Conservation (phyloP, 1,140 invertebrate species). For the Monomorium pharaonis region DNA sequence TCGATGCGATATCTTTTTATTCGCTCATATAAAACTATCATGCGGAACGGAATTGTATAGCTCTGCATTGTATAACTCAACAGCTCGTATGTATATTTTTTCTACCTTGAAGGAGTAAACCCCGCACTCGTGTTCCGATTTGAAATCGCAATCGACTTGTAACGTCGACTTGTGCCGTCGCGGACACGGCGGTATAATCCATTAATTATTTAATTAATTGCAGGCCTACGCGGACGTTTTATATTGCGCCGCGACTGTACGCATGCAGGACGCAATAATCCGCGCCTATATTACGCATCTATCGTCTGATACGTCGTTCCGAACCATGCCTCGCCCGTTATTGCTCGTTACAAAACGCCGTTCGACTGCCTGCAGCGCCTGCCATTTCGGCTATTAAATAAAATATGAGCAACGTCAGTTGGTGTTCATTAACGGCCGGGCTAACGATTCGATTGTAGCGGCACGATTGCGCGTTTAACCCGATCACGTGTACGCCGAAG, state of each 20-base stretch:
- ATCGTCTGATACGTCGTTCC: slow-evolving; percentile 62
- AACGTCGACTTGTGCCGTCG: no score
- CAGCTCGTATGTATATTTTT: background rate
- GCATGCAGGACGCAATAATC: slow-evolving; percentile 79
- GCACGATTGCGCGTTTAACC: slow-evolving; percentile 79
- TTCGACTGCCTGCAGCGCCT: slow-evolving; percentile 70
- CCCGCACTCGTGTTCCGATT: slow-evolving; percentile 20
- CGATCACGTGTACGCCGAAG: slow-evolving; percentile 31
- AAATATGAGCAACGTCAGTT: slow-evolving; percentile 81
- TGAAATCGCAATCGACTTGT: slow-evolving; percentile 44
- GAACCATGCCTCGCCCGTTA: slow-evolving; percentile 69
- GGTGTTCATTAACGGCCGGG: slow-evolving; percentile 81
- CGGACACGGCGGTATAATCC: slow-evolving; percentile 61
- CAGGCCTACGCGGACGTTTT: slow-evolving; percentile 76
- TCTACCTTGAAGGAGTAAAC: background rate
- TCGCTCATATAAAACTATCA: slow-evolving; percentile 14
- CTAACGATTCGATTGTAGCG: slow-evolving; percentile 81
- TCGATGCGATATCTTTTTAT: slow-evolving; percentile 8
- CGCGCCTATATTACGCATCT: slow-evolving; percentile 76
- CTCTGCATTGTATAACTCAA: background rate
- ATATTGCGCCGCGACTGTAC: slow-evolving; percentile 72
- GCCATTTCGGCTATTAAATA: slow-evolving; percentile 82
- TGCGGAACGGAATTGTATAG: background rate
- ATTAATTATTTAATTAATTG: slow-evolving; percentile 82
- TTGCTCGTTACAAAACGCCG: slow-evolving; percentile 83